A percentile compares a stretch with the other conserved stretches of the same genome.
Evolutionary conservation across 2,888 invertebrate species (phyloP).

Genomic region (Microctonus brassicae): DNA sequence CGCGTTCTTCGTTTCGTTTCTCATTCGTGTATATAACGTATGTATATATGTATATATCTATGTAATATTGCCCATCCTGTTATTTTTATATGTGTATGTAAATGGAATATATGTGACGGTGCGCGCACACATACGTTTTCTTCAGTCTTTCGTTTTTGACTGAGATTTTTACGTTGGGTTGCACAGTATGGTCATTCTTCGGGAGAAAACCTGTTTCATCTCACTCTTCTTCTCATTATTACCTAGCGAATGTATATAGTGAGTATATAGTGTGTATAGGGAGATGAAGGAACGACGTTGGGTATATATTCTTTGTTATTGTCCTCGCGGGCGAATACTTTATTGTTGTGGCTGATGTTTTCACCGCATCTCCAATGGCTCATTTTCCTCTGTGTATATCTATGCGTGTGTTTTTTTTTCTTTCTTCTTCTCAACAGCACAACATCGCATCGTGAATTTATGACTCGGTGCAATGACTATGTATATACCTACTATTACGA

Average conservation of each 20-base stretch:
- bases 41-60: neutral
- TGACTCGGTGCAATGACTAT: neutral
- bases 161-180: neutral
- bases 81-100: neutral
- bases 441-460: conserved; percentile 18
- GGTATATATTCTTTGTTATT: conserved; percentile 54
- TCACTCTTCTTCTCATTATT: conserved; percentile 63
- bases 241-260: conserved; percentile 43
- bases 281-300: conserved; percentile 31
- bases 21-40: too few relatives aligned
- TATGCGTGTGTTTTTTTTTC: conserved; percentile 8
- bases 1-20: conserved; percentile 8
- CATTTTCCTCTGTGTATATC: conserved; percentile 10
- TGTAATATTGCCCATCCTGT: neutral
- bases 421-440: conserved; percentile 17
- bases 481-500: neutral
- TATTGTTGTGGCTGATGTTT: conserved; percentile 53
- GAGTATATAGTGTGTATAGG: neutral
- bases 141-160: neutral
- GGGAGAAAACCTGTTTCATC: conserved; percentile 62
- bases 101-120: neutral
- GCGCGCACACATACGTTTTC: neutral
- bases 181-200: conserved; percentile 55
- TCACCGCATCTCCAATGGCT: conserved; percentile 22
- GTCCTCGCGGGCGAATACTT: conserved; percentile 59